Evolutionary conservation across 2,888 invertebrate genomes (phyloP), one percentile per base, ranked within the genome.

Genomic region (Thera obeliscata): DNA sequence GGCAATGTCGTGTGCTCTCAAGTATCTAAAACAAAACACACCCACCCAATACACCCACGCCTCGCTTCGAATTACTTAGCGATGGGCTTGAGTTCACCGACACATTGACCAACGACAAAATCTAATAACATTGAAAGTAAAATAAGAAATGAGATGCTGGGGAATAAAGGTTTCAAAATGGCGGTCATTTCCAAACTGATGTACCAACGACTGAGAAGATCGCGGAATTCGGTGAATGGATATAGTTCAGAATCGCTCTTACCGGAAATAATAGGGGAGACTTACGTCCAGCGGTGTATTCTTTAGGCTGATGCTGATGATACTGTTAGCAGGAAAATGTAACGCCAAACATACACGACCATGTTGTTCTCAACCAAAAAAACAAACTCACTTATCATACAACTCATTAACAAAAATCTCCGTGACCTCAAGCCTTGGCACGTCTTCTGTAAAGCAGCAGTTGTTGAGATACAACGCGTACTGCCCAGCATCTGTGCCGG

Each of bases 1-100:
- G 22, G 93, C 91, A 73, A 94, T 85, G 76, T 94, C 94, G 74
- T 94, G 94, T 38, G 88, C 87, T 71, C 86, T 80, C 59, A 88
- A 82, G 70, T 78, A 75, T 76, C 93, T 93, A 85, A 85, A 92
- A 89, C 33, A 64, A 70, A 50, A 46, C 8, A 46, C 43, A 46
- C 43, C 43, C 8, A 43, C 5, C 38, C 41, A 41, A 46, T 9
- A 8, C 8, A 43, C 5, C 38, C 41, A 41, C 41, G 41, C 41
- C 43, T 9, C 43, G 43, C 43, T 46, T 46, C 43, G 9, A 9
- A 46, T 46, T 9, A 9, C 43, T 46, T 3, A 46, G 41, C 43
- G 9, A 9, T 46, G 9, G 9, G 43, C 43, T 46, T 2, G 43
- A 46, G 43, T 46, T 9, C 9, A 46, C 8, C 8, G 2, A 46